Evolutionary conservation across 2,797 vertebrate genomes (phyloP).

Genomic region (Crocidura indochinensis): DNA sequence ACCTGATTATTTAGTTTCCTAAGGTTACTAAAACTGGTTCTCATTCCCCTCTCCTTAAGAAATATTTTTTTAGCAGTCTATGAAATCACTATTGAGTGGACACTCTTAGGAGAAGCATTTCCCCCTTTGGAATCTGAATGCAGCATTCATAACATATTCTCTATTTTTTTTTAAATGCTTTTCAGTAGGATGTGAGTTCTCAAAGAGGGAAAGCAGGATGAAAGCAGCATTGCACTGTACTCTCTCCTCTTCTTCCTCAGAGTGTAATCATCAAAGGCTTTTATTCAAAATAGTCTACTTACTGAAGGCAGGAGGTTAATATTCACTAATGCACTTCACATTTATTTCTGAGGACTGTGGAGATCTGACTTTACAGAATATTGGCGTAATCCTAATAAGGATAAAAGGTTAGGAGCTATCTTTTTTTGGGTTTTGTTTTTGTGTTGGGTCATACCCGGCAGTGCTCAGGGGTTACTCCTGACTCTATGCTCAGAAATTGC

Average conservation of each 20-base stretch:
- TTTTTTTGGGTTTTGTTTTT: no score
- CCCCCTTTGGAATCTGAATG: background rate
- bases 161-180: background rate
- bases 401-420: conserved; percentile 27
- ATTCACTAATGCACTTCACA: background rate
- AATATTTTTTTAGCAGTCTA: conserved; percentile 16
- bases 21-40: background rate
- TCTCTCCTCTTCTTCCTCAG: background rate
- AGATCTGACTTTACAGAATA: conserved; percentile 35
- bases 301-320: background rate
- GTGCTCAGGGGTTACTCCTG: no score
- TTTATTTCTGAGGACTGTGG: conserved; percentile 38
- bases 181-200: background rate
- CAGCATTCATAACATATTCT: background rate
- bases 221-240: background rate
- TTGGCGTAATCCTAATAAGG: conserved; percentile 9
- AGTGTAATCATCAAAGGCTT: background rate
- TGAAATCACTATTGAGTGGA: conserved; percentile 10
- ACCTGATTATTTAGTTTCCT: conserved; percentile 7
- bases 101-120: background rate
- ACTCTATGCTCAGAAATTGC: no score
- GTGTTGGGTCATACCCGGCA: no score
- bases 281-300: conserved; percentile 11
- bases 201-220: background rate
- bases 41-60: background rate